Evolutionary conservation across 2,797 vertebrate genomes (phyloP).

Genomic region (Epinephelus awoara): DNA sequence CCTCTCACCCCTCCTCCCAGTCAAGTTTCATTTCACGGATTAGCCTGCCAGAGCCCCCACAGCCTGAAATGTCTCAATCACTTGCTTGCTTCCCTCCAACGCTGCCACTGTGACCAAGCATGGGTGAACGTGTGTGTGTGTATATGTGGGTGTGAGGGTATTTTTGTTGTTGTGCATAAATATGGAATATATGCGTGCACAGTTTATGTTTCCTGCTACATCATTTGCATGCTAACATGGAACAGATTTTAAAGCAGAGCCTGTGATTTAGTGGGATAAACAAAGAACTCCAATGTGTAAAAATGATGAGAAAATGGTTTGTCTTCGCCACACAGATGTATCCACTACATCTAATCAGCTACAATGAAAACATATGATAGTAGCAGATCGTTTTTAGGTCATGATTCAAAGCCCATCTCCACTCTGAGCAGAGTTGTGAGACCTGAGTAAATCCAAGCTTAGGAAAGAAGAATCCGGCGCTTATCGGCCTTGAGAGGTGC

Average conservation of each 20-base stretch:
- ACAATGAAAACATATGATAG: constrained; percentile 29
- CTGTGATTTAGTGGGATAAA: constrained; percentile 56
- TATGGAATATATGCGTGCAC: constrained; percentile 35
- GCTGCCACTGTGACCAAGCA: constrained; percentile 51
- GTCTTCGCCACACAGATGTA: neutral
- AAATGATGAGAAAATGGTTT: neutral
- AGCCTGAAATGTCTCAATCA: constrained; percentile 83
- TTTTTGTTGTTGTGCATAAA: constrained; percentile 41
- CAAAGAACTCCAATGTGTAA: constrained; percentile 4
- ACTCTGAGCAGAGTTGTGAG: constrained; percentile 66
- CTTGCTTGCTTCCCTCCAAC: constrained; percentile 57
- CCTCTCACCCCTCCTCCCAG: constrained; percentile 76
- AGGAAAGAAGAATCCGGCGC: constrained; percentile 78
- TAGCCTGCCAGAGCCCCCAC: constrained; percentile 79
- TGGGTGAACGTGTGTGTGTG: constrained; percentile 13
- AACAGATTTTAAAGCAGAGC: constrained; percentile 55
- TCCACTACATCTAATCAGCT: constrained; percentile 32
- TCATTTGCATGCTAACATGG: constrained; percentile 56
- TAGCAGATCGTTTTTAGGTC: constrained; percentile 69
- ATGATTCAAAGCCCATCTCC: constrained; percentile 69
- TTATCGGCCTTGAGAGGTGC: constrained; percentile 82
- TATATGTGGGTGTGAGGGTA: neutral
- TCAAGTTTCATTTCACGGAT: constrained; percentile 85
- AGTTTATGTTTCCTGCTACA: constrained; percentile 49
- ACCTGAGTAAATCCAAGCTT: constrained; percentile 80